Evolutionary conservation across 2,888 invertebrate genomes (phyloP).

Genomic region (Epinotia brunnichana): DNA sequence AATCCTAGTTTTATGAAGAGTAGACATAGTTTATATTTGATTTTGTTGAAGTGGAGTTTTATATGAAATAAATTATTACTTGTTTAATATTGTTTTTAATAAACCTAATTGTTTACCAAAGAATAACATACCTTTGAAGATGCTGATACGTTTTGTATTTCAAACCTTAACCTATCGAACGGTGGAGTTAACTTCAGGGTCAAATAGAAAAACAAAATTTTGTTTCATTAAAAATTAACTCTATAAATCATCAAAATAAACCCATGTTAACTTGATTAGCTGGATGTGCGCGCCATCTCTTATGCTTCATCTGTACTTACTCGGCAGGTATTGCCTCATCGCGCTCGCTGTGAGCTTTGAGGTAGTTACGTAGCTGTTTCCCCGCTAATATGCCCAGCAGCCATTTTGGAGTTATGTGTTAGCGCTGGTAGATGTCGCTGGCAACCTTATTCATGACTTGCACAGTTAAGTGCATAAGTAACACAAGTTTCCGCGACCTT

Average conservation of each 20-base stretch:
- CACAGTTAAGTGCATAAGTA: not conserved
- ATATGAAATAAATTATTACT: slow-evolving; percentile 49
- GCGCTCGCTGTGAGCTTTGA: not conserved
- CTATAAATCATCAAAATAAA: not conserved
- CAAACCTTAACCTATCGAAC: not conserved
- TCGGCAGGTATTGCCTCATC: not conserved
- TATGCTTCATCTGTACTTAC: not conserved
- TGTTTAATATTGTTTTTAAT: slow-evolving; percentile 43
- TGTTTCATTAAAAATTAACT: too few species aligned
- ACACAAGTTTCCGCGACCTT: not conserved
- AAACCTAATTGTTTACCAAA: not conserved
- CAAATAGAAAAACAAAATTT: not conserved
- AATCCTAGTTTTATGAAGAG: slow-evolving; percentile 24
- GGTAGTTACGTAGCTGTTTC: not conserved
- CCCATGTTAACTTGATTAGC: not conserved
- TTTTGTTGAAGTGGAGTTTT: slow-evolving; percentile 44
- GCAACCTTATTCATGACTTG: not conserved
- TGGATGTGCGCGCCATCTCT: slow-evolving; percentile 22
- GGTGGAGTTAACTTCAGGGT: not conserved
- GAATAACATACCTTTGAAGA: not conserved
- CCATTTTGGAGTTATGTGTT: not conserved
- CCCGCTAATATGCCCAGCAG: not conserved
- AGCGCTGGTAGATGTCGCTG: slow-evolving; percentile 16
- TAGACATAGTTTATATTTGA: slow-evolving; percentile 29
- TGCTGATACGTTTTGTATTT: not conserved